phyloP scores from a whole-genome alignment of 1,140 invertebrate species.

The Calycopis cecrops region DNA sequence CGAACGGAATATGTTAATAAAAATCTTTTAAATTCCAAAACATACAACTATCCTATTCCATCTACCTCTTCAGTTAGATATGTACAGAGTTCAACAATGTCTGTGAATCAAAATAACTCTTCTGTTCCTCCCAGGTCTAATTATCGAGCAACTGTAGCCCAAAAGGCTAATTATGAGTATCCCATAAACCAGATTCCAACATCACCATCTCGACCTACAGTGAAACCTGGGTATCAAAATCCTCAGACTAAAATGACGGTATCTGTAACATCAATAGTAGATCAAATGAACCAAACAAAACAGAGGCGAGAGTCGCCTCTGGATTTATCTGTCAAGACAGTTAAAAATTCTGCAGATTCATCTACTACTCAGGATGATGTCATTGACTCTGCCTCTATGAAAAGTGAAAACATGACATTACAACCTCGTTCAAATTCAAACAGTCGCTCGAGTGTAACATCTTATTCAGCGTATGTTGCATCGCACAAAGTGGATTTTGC shows the following conservation, averaged over 20 bases:
- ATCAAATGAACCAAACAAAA: slow-evolving; percentile 70
- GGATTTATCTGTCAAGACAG: slow-evolving; percentile 90
- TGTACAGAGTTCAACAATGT: slow-evolving; percentile 35
- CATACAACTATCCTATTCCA: slow-evolving; percentile 49
- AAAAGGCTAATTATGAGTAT: slow-evolving; percentile 60
- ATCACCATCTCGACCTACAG: slow-evolving; percentile 47
- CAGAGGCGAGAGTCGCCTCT: slow-evolving; percentile 84
- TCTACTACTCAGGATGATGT: slow-evolving; percentile 85
- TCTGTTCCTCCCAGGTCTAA: slow-evolving; percentile 34
- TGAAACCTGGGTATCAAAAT: slow-evolving; percentile 53
- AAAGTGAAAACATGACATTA: slow-evolving; percentile 53
- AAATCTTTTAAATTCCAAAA: slow-evolving; percentile 44
- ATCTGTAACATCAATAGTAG: slow-evolving; percentile 66
- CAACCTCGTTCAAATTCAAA: slow-evolving; percentile 46
- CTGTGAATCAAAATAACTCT: slow-evolving; percentile 40
- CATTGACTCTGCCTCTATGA: slow-evolving; percentile 62
- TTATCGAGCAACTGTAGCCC: slow-evolving; percentile 46
- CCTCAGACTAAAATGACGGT: slow-evolving; percentile 68
- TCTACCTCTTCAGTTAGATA: slow-evolving; percentile 55
- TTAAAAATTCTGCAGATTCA: slow-evolving; percentile 89
- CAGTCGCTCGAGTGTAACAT: slow-evolving; percentile 35
- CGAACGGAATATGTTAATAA: slow-evolving; percentile 47
- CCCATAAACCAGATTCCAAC: slow-evolving; percentile 50
- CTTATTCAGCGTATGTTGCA: slow-evolving; percentile 41
- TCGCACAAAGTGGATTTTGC: slow-evolving; percentile 83